Base-by-base conservation (phyloP, 2,113 vertebrate species). In the Chaenocephalus aceratus region DNA sequence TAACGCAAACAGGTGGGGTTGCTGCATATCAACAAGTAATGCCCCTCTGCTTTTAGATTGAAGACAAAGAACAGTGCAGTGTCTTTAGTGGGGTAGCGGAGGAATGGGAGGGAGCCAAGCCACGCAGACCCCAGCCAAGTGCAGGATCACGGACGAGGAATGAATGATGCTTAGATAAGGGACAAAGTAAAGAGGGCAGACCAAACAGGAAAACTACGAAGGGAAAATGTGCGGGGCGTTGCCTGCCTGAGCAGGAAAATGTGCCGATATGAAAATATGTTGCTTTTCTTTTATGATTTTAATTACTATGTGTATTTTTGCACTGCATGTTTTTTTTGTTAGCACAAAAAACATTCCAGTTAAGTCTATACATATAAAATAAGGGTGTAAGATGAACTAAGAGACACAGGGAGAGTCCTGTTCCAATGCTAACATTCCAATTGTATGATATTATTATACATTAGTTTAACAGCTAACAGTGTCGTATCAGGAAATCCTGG, bases 161-260 rank as follows among this genome's bases (percentile, higher is more conserved):
- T 93, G 94, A 94, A 92, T 85, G 93, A 94, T 94, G 86, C 87
- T 90, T 82, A 90, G 94, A 95, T 94, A 94, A 95, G 92, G 83
- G 86, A 88, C 88, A 91, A 91, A 94, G 89, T 89, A 91, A 91
- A 90, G 92, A 91, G 86, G 91, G 90, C 91, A 95, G 94, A 94
- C 94, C 94, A 95, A 95, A 95, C 94, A 95, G 94, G 94, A 94
- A 95, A 93, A 91, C 88, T 79, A 91, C 72, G 83, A 83, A 76
- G 84, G 83, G 72, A 90, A 80, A 90, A 93, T 90, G 90, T 88
- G 86, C 41, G 72, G 86, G 93, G 93, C 67, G 91, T 93, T 71
- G 87, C 85, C 91, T 82, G 91, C 60, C 83, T 67, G 72, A 74
- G 85, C 90, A 84, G 88, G 89, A 89, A 85, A 87, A 92, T 60